Conservation (phyloP, 2,888 invertebrate species). For the Cerceris ruficornis region DNA sequence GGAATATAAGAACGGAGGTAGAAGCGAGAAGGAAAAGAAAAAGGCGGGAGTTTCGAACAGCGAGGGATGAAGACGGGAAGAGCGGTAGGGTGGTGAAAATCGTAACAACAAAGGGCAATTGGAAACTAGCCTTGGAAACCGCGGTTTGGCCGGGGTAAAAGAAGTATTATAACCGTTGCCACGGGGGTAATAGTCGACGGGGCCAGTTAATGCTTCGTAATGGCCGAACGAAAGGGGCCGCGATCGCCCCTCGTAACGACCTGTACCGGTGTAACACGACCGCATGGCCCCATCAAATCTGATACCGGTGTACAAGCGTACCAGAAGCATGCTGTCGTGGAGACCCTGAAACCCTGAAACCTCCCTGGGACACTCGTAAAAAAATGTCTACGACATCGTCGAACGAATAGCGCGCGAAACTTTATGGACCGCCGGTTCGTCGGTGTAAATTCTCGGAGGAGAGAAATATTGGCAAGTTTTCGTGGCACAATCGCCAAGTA, state of each 20-base stretch:
- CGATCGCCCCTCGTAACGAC: conserved; percentile 74
- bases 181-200: conserved; percentile 69
- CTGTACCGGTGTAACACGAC: conserved; percentile 72
- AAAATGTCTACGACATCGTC: conserved; percentile 41
- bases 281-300: conserved; percentile 76
- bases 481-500: no score
- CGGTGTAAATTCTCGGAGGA: not conserved
- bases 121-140: conserved; percentile 61
- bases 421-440: conserved; percentile 21
- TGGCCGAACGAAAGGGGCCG: conserved; percentile 68
- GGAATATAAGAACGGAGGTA: conserved; percentile 4
- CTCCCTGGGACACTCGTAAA: conserved; percentile 29
- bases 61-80: not conserved
- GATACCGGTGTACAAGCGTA: conserved; percentile 61
- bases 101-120: conserved; percentile 60
- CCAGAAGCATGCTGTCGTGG: conserved; percentile 50
- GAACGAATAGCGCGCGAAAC: conserved; percentile 22
- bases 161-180: conserved; percentile 70
- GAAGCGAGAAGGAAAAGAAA: not conserved
- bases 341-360: conserved; percentile 17
- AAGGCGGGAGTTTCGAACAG: conserved; percentile 10
- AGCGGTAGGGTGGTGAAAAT: conserved; percentile 35
- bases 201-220: conserved; percentile 77
- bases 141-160: conserved; percentile 47
- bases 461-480: not conserved